Conservation (phyloP, 2,113 vertebrate species). For the Daubentonia madagascariensis region DNA sequence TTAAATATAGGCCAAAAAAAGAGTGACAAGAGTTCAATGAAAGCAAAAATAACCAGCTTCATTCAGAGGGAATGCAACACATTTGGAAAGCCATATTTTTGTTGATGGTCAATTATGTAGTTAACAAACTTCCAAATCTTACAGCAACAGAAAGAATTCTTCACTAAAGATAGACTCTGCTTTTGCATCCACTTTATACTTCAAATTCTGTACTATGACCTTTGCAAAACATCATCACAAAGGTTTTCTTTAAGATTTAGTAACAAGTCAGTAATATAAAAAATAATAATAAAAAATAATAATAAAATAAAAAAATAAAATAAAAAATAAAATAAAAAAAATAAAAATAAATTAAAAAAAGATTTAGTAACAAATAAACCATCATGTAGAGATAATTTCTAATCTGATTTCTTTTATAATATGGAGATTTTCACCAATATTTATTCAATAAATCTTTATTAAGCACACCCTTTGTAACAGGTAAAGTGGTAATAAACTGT, state of each 20-base stretch:
- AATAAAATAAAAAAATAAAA: too few species aligned
- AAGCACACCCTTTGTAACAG: background rate
- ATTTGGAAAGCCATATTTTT: background rate
- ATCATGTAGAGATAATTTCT: background rate
- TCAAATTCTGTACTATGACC: background rate
- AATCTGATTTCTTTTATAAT: background rate
- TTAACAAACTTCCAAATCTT: background rate
- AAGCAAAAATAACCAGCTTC: background rate
- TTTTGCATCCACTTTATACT: background rate
- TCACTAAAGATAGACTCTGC: background rate
- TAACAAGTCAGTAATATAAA: too few species aligned
- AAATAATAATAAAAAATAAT: too few species aligned
- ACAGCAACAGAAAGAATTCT: background rate
- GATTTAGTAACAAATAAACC: background rate
- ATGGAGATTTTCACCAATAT: background rate
- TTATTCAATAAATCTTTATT: background rate
- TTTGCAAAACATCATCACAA: background rate
- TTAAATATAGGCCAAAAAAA: background rate
- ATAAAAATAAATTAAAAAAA: too few species aligned
- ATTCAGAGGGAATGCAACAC: background rate
- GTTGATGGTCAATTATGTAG: too few species aligned
- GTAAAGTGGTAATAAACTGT: background rate
- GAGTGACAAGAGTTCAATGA: fast-evolving
- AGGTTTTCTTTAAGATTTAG: background rate
- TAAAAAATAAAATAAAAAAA: too few species aligned